Evolutionary conservation across 2,888 invertebrate genomes (phyloP), one percentile per base, ranked within the genome.

Genomic region (Quadroppia sp.): DNA sequence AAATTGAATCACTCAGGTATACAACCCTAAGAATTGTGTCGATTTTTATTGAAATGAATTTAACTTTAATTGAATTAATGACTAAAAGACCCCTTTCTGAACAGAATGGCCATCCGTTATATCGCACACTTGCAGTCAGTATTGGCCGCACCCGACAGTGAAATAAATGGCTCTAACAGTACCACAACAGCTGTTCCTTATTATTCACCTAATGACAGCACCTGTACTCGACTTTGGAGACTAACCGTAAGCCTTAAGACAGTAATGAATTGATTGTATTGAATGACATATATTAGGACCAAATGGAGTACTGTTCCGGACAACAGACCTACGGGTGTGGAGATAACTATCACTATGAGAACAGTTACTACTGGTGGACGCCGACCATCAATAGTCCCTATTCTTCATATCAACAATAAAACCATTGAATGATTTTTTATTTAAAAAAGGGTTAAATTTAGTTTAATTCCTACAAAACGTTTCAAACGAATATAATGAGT

Each of bases 1-100:
- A 92, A 83, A 92, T 92, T 77, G 91, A 92, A 81, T 89, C 90
- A 53, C 85, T 91, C 17, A 87, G 91, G 88, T 90, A 83, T 81
- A 23, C 20, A 23, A 17, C 11, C 23, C 4, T 2, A 32, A 23
- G 11, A 28, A 28, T 64, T 64, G 9, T 64, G 17, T 36, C 28
- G 1, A 36, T 15, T 2, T 15, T 23, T 56, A 25, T 72, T 36
- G 36, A 36, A 36, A 36, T 40, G 23, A 36, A n/a, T n/a, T n/a
- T n/a, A n/a, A n/a, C n/a, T n/a, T n/a, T n/a, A n/a, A n/a, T n/a
- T 72, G 20, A 64, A 64, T 72, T 28, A 23, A 30, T n/a, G n/a
- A n/a, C n/a, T n/a, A n/a, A n/a, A n/a, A n/a, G n/a, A n/a, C n/a
- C n/a, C n/a, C 1, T 48, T 7, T n/a, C 7, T 56, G 28, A 11